phyloP scores from a whole-genome alignment of 2,113 vertebrate species.

The Eupsittula cactorum region DNA sequence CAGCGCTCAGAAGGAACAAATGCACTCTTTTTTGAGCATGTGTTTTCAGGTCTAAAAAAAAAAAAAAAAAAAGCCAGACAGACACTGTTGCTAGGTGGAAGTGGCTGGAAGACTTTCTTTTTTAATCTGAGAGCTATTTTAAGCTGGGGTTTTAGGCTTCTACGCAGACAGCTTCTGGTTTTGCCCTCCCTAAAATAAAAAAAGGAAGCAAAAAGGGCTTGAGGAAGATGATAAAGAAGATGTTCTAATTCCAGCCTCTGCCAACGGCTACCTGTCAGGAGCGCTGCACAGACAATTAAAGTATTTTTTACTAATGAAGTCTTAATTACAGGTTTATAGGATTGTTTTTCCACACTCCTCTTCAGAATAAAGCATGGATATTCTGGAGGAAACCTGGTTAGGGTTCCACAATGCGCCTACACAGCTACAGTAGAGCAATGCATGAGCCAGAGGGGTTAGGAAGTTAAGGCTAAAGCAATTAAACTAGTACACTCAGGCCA shows the following conservation, averaged over 20 bases:
- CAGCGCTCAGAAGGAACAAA: conserved; percentile 45
- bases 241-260: conserved; percentile 53
- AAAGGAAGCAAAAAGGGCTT: background rate
- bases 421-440: fast-evolving
- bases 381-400: background rate
- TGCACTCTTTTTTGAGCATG: background rate
- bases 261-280: conserved; percentile 52
- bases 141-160: conserved; percentile 42
- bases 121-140: conserved; percentile 63
- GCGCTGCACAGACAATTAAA: background rate
- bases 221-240: background rate
- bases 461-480: background rate
- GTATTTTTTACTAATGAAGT: conserved; percentile 36
- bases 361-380: conserved; percentile 14
- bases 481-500: fast-evolving
- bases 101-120: conserved; percentile 53
- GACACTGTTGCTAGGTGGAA: conserved; percentile 65
- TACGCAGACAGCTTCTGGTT: background rate
- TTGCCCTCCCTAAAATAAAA: background rate
- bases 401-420: fast-evolving
- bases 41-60: conserved; percentile 16
- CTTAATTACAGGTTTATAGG: conserved; percentile 56
- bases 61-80: background rate
- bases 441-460: fast-evolving
- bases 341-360: conserved; percentile 33